Percentiles rank a stretch among this genome's conserved stretches.
Evolutionary conservation across 1,140 invertebrate genomes (phyloP).

Genomic region (Drosophila mauritiana): DNA sequence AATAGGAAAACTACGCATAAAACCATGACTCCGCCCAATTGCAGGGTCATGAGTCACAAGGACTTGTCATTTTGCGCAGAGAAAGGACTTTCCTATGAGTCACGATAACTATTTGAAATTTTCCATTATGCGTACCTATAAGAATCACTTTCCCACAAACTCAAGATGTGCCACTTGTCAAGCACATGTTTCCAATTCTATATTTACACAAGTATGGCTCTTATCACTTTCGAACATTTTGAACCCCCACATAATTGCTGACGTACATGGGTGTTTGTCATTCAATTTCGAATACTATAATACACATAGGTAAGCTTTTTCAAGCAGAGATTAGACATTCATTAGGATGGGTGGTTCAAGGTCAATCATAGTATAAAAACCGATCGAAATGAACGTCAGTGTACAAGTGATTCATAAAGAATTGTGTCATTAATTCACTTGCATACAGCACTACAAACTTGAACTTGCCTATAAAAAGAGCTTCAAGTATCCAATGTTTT

Average conservation of each 20-base stretch:
- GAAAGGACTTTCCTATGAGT: constrained; percentile 2
- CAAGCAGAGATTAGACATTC: constrained; percentile 31
- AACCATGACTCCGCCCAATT: constrained; percentile 13
- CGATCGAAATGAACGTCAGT: constrained; percentile 3
- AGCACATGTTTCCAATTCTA: constrained; percentile 44
- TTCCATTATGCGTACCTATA: constrained; percentile 6
- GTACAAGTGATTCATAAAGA: constrained; percentile 12
- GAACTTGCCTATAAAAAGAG: constrained; percentile 49
- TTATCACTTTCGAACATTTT: constrained; percentile 52
- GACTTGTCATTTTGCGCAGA: not conserved
- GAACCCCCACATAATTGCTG: constrained; percentile 28
- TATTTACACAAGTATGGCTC: constrained; percentile 40
- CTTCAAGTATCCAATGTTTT: constrained; percentile 25
- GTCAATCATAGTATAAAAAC: constrained; percentile 39
- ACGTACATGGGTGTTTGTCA: constrained; percentile 42
- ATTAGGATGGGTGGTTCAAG: constrained; percentile 45
- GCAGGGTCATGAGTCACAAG: constrained; percentile 21
- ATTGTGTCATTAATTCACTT: not conserved
- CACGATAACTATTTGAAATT: constrained; percentile 7
- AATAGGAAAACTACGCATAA: constrained; percentile 1
- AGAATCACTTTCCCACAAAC: constrained; percentile 2
- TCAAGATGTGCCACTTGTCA: not conserved
- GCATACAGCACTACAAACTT: constrained; percentile 16
- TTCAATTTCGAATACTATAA: constrained; percentile 35
- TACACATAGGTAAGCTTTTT: constrained; percentile 11